Conservation (phyloP, 2,888 invertebrate species). For the Marasmarcha lunaedactyla region DNA sequence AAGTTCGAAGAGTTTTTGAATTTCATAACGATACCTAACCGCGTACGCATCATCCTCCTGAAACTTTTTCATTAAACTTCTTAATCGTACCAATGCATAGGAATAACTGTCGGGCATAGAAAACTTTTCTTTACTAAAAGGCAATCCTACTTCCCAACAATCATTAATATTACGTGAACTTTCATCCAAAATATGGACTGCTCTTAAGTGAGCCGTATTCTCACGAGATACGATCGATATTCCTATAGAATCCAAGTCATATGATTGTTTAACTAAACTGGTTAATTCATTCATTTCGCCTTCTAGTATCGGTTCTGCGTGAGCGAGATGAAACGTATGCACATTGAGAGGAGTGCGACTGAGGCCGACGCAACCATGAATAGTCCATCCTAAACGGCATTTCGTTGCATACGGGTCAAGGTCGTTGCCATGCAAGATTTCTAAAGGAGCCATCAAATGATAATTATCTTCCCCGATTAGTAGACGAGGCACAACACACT, state of each 20-base stretch:
- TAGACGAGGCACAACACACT: conserved; percentile 14
- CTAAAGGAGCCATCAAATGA: conserved; percentile 11
- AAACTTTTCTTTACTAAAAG: conserved; percentile 14
- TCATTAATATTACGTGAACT: conserved; percentile 11
- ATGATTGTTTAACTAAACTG: conserved; percentile 13
- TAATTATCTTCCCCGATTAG: conserved; percentile 17
- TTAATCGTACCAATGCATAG: conserved; percentile 9
- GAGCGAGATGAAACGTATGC: conserved; percentile 12
- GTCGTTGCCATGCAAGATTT: conserved; percentile 12
- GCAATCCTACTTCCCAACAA: conserved; percentile 17
- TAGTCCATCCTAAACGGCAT: conserved; percentile 14
- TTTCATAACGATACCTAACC: conserved; percentile 9
- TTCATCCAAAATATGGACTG: conserved; percentile 15
- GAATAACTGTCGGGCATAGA: conserved; percentile 13
- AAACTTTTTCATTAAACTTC: conserved; percentile 10
- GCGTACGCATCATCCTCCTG: conserved; percentile 6
- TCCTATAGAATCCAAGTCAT: conserved; percentile 17
- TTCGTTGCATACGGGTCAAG: conserved; percentile 13
- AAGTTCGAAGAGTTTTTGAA: conserved; percentile 12
- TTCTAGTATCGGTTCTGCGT: conserved; percentile 4
- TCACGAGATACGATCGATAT: conserved; percentile 14
- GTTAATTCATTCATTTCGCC: conserved; percentile 9
- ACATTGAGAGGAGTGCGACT: conserved; percentile 9
- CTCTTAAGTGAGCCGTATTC: conserved; percentile 15
- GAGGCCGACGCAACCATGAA: conserved; percentile 13